Percentiles rank a stretch among this genome's conserved stretches.
Conservation (phyloP, 2,888 invertebrate species). For the Thereva nobilitata region DNA sequence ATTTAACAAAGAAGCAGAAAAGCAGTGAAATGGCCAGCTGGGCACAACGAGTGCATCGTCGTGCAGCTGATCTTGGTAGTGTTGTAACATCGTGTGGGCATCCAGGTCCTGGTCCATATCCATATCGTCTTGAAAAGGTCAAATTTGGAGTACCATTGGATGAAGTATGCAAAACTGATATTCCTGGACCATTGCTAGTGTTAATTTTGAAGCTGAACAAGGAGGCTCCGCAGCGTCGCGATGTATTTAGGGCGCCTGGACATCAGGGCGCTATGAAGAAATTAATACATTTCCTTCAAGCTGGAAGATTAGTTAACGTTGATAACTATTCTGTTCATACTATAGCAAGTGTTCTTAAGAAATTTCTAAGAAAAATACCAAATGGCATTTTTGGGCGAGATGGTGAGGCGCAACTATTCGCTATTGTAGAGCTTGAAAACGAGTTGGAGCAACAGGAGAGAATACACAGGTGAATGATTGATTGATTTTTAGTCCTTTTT, state of each 20-base stretch:
- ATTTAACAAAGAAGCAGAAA: slow-evolving; percentile 16
- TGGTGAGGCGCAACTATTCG: slow-evolving; percentile 87
- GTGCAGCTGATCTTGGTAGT: slow-evolving; percentile 87
- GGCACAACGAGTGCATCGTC: slow-evolving; percentile 89
- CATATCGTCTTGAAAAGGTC: slow-evolving; percentile 85
- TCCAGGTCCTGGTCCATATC: slow-evolving; percentile 77
- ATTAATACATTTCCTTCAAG: slow-evolving; percentile 86
- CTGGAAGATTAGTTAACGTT: slow-evolving; percentile 86
- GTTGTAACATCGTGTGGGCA: slow-evolving; percentile 91
- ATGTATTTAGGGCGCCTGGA: slow-evolving; percentile 93
- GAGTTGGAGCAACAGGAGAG: slow-evolving; percentile 85
- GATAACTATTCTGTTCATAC: slow-evolving; percentile 97
- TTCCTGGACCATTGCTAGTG: slow-evolving; percentile 89
- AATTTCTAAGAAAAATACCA: slow-evolving; percentile 94
- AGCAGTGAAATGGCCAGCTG: slow-evolving; percentile 75
- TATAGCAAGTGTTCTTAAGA: slow-evolving; percentile 96
- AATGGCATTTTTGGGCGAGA: slow-evolving; percentile 94
- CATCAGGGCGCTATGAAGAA: slow-evolving; percentile 95
- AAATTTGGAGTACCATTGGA: slow-evolving; percentile 91
- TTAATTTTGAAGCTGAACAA: slow-evolving; percentile 91
- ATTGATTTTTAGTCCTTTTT: too few species aligned
- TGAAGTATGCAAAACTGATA: slow-evolving; percentile 93
- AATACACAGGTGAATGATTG: slow-evolving; percentile 77
- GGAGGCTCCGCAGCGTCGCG: slow-evolving; percentile 89
- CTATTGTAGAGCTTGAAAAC: slow-evolving; percentile 81